Evolutionary conservation across 2,113 vertebrate species (phyloP), one percentile per base, ranked within the genome.

Genomic region (Scatophagus argus): DNA sequence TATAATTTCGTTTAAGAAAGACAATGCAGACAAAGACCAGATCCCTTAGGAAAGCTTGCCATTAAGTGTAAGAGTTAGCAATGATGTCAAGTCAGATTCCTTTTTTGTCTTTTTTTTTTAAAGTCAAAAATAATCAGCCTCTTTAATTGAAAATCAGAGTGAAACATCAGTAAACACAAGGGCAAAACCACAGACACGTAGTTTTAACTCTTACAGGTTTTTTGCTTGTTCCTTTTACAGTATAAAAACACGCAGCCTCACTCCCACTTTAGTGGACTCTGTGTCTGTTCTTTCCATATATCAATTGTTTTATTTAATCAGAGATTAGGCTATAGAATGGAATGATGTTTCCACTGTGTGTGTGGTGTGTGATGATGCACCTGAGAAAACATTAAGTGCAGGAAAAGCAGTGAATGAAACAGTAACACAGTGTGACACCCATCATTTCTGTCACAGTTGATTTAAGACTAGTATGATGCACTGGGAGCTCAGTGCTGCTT

Each of bases 41-140:
- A 60, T 9, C 32, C 51, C 32, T 55, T 54, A 32, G 43, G 23
- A 55, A 43, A 38, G 34, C 51, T 41, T 25, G 34, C 66, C 39
- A 79, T 67, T 62, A 39, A 39, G 27, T 43, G 27, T 60, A 23
- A 63, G 34, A 60, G 44, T 29, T 51, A 7, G 38, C 39, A 27
- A 69, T 23, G 84, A 79, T 4, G 36, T 44, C 34, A 64, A 47
- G 65, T 39, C 32, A 23, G 17, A 12, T 36, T 63, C 0, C 23
- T 41, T 19, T 36, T 36, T 21, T 58, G 3, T 44, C 41, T 55
- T n/a, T 55, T 46, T n/a, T 49, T 29, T 29, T 60, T 27, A 27
- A 10, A n/a, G n/a, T n/a, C 1, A 32, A 16, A 44, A n/a, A n/a
- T n/a, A n/a, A n/a, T n/a, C n/a, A n/a, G n/a, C n/a, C n/a, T 55